phyloP scores from a whole-genome alignment of 2,888 invertebrate species.

The Euplagia quadripunctaria region DNA sequence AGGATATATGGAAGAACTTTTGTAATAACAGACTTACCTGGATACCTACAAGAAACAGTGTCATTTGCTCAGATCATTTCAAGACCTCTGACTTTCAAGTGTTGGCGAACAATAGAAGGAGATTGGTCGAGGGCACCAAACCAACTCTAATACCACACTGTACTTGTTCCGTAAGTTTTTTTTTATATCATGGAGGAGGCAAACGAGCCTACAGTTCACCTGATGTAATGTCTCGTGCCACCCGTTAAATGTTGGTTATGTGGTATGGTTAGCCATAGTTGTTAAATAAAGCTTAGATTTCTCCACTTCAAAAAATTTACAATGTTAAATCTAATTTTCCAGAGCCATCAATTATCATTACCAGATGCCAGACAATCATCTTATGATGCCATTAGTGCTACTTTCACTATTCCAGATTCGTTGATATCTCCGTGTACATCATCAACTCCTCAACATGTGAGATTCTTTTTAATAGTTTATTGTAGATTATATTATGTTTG shows the following conservation, averaged over 20 bases:
- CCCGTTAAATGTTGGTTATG: background rate
- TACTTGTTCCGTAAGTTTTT: constrained; percentile 9
- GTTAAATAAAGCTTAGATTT: background rate
- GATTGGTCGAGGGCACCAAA: constrained; percentile 9
- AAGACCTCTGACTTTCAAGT: constrained; percentile 16
- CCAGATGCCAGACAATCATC: background rate
- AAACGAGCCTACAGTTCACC: too few species aligned
- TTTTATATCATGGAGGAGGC: background rate
- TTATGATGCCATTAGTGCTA: background rate
- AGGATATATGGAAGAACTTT: constrained; percentile 14
- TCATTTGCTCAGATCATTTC: constrained; percentile 16
- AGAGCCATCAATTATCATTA: background rate
- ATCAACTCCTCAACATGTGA: background rate
- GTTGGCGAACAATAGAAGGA: constrained; percentile 13
- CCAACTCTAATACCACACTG: constrained; percentile 8
- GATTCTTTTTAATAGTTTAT: background rate
- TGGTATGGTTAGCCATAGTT: background rate
- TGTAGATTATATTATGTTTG: too few species aligned
- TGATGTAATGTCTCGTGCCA: background rate
- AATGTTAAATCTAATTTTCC: background rate
- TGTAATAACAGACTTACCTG: constrained; percentile 16
- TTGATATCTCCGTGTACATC: background rate
- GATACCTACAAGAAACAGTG: constrained; percentile 8
- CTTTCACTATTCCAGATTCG: background rate
- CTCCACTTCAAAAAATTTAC: background rate